Evolutionary conservation across 2,113 vertebrate genomes (phyloP), one percentile per base, ranked within the genome.

Genomic region (Neoarius graeffei): DNA sequence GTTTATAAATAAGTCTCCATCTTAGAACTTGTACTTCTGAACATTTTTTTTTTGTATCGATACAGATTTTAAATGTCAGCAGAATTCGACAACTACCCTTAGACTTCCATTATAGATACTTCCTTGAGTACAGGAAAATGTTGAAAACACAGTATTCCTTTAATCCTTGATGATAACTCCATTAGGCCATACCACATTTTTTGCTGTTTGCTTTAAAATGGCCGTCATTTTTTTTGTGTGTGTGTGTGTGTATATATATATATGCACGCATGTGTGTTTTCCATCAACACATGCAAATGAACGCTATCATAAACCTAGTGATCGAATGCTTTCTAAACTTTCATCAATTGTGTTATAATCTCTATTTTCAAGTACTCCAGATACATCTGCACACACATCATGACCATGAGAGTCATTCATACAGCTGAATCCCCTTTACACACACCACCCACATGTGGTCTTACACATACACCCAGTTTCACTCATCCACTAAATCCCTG

Each of bases 281-380:
- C 48, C 73, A 52, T 81, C 64, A 85, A 35, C 2, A 89, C 81
- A 67, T 71, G 64, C 90, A 87, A 91, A 62, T 80, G 79, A 86
- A 89, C 89, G 86, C 74, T 84, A 81, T 88, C 87, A 87, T 90
- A 88, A 89, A 89, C 74, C 25, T 62, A 35, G 67, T 83, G 42
- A 83, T 74, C 27, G 62, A 87, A 83, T 85, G 67, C 59, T 83
- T 87, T 93, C 89, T 93, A 91, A n/a, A n/a, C n/a, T n/a, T n/a
- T n/a, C 92, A 87, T 93, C 93, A 94, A 93, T n/a, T n/a, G n/a
- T 90, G 93, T 77, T 71, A 83, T 86, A 91, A 88, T 89, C 84
- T 82, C 66, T 88, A 83, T 67, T 59, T 83, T 79, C 23, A 8
- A 17, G n/a, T 56, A 83, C 57, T 85, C 69, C 62, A 77, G 71